phyloP scores from a whole-genome alignment of 2,113 vertebrate species.

The Chaetodon trifascialis region DNA sequence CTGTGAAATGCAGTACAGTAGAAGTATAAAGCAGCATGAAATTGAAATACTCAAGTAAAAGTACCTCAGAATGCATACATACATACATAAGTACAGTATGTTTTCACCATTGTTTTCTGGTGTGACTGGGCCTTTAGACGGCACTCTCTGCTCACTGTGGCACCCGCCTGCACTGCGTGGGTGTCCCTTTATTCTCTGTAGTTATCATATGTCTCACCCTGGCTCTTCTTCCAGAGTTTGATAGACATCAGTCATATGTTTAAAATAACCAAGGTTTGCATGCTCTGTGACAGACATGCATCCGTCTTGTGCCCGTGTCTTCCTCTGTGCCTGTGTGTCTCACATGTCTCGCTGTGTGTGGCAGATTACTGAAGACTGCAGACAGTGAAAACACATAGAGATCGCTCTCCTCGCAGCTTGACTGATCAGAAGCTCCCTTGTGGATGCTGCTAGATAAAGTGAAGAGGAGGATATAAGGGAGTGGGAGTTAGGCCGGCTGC shows the following conservation, averaged over 20 bases:
- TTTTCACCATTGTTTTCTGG: neutral
- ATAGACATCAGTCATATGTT: constrained; percentile 17
- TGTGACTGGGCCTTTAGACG: neutral
- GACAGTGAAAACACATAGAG: constrained; percentile 52
- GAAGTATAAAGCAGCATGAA: neutral
- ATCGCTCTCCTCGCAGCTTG: constrained; percentile 58
- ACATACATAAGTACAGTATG: neutral
- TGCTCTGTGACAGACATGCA: neutral
- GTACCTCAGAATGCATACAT: neutral
- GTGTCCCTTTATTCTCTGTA: constrained; percentile 11
- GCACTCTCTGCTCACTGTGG: neutral
- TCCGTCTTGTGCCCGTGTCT: constrained; percentile 23
- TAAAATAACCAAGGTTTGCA: constrained; percentile 1
- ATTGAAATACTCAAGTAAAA: neutral
- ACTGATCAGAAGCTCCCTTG: constrained; percentile 66
- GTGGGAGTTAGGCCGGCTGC: constrained; percentile 66
- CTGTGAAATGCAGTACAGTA: neutral
- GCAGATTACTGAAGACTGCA: constrained; percentile 34
- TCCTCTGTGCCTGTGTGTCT: constrained; percentile 17
- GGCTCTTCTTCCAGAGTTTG: constrained; percentile 5
- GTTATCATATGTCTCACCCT: neutral
- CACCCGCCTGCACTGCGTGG: neutral
- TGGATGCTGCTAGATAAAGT: constrained; percentile 63
- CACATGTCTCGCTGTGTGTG: constrained; percentile 18
- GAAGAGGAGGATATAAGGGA: constrained; percentile 64